phyloP scores from a whole-genome alignment of 1,140 invertebrate species.

The Rhagoletis zephyria region DNA sequence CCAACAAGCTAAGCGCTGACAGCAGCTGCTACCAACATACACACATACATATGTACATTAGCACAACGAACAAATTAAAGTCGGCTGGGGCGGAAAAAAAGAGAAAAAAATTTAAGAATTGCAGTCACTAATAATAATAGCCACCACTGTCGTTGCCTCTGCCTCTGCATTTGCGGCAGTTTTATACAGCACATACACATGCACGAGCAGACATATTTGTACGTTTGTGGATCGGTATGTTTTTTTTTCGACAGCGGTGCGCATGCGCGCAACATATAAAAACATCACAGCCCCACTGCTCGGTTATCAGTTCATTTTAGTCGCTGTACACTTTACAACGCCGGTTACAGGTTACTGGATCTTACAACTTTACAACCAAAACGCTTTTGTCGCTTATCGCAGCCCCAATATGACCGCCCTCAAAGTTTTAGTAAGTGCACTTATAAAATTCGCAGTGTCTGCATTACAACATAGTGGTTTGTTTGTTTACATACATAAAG shows the following conservation, averaged over 20 bases:
- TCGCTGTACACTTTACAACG: conserved; percentile 42
- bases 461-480: conserved; percentile 14
- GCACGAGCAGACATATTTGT: not conserved
- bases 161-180: conserved; percentile 56
- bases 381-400: conserved; percentile 45
- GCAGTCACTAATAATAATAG: conserved; percentile 31
- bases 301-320: conserved; percentile 48
- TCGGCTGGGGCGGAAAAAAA: not conserved
- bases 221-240: not conserved
- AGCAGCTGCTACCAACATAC: not conserved
- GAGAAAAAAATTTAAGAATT: not conserved
- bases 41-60: not conserved
- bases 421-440: conserved; percentile 69
- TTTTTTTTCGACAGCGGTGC: not conserved
- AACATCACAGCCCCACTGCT: conserved; percentile 36
- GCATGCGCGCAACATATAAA: conserved; percentile 51
- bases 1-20: not conserved
- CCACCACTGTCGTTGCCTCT: conserved; percentile 57
- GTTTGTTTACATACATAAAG: not conserved
- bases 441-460: not conserved
- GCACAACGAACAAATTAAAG: not conserved
- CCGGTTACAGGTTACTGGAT: conserved; percentile 10
- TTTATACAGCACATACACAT: not conserved
- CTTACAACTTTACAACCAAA: conserved; percentile 11
- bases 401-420: conserved; percentile 64